Conservation (phyloP, 2,113 vertebrate species). For the Sphaerodactylus townsendi region DNA sequence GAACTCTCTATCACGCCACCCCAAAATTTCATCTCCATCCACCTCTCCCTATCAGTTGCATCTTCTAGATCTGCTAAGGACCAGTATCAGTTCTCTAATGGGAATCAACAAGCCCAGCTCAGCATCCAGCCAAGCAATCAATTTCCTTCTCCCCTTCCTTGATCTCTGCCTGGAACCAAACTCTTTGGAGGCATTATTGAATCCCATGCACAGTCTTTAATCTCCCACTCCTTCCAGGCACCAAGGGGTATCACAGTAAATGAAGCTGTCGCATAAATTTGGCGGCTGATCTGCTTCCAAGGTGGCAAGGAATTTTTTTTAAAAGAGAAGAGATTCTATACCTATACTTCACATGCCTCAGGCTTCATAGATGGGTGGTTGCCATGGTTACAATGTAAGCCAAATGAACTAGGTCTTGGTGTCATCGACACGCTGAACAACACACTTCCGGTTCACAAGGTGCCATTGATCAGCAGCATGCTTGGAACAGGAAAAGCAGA, state of each 20-base stretch:
- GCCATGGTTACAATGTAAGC: background rate
- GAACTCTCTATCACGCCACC: too few species aligned
- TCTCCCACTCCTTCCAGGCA: slow-evolving; percentile 1
- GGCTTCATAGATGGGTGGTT: background rate
- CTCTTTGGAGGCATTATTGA: slow-evolving; percentile 1
- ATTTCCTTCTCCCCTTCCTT: background rate
- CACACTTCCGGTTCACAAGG: background rate
- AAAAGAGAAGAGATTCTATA: background rate
- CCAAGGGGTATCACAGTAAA: background rate
- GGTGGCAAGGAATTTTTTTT: slow-evolving; percentile 1
- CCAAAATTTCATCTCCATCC: background rate
- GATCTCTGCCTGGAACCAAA: background rate
- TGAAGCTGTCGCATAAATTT: background rate
- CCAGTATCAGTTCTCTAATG: background rate
- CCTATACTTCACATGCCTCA: slow-evolving; percentile 1
- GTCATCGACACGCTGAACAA: background rate
- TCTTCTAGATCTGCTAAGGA: background rate
- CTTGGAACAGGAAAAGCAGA: background rate
- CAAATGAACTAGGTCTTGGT: background rate
- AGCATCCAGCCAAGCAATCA: background rate
- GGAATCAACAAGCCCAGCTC: background rate
- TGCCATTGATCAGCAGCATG: background rate
- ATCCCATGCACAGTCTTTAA: slow-evolving; percentile 16
- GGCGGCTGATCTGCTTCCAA: background rate
- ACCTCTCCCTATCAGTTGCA: background rate